A percentile compares a stretch with the other conserved stretches of the same genome.
Evolutionary conservation across 2,113 vertebrate genomes (phyloP).

Genomic region (Ctenomys sociabilis): DNA sequence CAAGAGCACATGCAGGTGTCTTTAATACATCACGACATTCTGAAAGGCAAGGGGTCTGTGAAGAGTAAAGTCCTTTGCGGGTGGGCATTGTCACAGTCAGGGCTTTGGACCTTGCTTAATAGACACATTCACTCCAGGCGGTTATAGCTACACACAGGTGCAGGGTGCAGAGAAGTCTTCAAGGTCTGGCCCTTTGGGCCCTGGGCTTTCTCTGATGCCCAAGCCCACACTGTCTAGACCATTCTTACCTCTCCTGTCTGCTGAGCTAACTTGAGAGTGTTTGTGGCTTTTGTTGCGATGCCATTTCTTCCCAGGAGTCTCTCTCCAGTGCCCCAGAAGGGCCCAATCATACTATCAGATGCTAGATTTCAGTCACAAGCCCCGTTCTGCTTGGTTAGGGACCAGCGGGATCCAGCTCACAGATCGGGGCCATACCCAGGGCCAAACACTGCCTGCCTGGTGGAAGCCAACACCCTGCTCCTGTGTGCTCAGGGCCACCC

Average conservation of each 20-base stretch:
- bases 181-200: neutral
- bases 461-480: accelerated
- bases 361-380: neutral
- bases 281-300: neutral
- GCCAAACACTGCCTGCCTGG: neutral
- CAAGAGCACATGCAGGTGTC: neutral
- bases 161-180: neutral
- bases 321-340: accelerated
- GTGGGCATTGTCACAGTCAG: neutral
- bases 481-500: accelerated
- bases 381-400: neutral
- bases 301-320: neutral
- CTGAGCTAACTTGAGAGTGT: neutral
- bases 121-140: neutral
- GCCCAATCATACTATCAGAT: neutral
- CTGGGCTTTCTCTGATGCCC: neutral
- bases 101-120: neutral
- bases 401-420: neutral
- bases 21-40: neutral
- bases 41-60: neutral
- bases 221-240: neutral
- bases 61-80: neutral
- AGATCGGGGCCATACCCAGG: neutral
- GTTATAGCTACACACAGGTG: neutral
- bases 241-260: neutral